Percentiles rank a stretch among this genome's conserved stretches.
phyloP scores from a whole-genome alignment of 2,888 invertebrate genomes.

The Netelia virgata region DNA sequence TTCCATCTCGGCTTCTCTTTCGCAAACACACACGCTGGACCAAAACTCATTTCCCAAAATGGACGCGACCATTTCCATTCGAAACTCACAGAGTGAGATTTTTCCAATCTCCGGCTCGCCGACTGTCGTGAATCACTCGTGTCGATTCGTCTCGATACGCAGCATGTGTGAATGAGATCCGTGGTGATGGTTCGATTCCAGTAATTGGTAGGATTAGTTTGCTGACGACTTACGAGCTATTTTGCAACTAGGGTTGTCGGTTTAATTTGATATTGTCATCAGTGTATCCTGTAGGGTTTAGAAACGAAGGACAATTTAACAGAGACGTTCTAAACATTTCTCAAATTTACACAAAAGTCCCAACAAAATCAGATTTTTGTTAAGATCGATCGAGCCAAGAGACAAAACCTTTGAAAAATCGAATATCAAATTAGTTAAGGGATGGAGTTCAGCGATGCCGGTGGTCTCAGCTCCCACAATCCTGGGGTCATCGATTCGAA shows the following conservation, averaged over 20 bases:
- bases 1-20: slow-evolving; percentile 60
- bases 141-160: neutral
- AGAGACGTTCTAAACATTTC: no score
- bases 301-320: no score
- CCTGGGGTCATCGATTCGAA: slow-evolving; percentile 41
- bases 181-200: neutral
- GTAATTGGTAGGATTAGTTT: neutral
- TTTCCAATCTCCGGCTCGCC: slow-evolving; percentile 26
- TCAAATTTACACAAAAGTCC: no score
- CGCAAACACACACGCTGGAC: slow-evolving; percentile 73
- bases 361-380: no score
- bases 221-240: neutral
- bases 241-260: neutral
- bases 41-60: slow-evolving; percentile 82
- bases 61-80: slow-evolving; percentile 75
- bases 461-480: slow-evolving; percentile 41
- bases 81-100: neutral
- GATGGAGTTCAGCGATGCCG: slow-evolving; percentile 36
- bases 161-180: neutral
- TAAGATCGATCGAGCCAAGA: neutral
- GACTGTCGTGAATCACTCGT: slow-evolving; percentile 23
- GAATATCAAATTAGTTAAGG: neutral
- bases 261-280: neutral
- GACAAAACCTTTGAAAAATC: neutral
- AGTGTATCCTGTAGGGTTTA: no score